Conservation (phyloP, 2,113 vertebrate species). For the Anarrhichthys ocellatus region DNA sequence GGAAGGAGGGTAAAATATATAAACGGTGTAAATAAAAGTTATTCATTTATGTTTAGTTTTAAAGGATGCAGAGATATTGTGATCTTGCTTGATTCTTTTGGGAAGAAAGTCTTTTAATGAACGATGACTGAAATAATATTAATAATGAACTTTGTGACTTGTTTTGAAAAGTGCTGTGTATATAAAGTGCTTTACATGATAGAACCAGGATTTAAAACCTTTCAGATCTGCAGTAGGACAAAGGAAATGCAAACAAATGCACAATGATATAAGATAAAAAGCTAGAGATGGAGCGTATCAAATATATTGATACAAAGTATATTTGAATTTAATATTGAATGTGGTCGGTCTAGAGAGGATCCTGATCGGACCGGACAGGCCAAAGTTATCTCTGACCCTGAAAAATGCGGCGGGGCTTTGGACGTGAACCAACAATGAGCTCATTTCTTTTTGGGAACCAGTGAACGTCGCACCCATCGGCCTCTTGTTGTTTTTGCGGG, state of each 20-base stretch:
- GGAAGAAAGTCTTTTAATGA: too few relatives aligned
- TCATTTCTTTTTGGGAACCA: constrained; percentile 75
- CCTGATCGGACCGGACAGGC: constrained; percentile 76
- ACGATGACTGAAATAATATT: too few relatives aligned
- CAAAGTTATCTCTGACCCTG: constrained; percentile 78
- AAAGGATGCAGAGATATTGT: too few relatives aligned
- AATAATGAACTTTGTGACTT: neutral
- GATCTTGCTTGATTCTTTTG: too few relatives aligned
- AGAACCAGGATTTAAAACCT: neutral
- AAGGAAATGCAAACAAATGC: neutral
- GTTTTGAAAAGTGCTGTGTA: too few relatives aligned
- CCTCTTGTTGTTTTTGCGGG: constrained; percentile 69
- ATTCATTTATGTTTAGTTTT: too few relatives aligned
- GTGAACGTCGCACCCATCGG: constrained; percentile 58
- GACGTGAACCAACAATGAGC: constrained; percentile 80
- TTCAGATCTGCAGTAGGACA: neutral
- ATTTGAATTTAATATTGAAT: too few relatives aligned
- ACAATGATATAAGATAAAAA: neutral
- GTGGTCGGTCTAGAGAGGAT: constrained; percentile 35
- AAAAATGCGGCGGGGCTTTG: constrained; percentile 79
- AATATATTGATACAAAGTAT: too few relatives aligned
- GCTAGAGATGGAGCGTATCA: neutral
- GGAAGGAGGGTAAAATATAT: too few relatives aligned
- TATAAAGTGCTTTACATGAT: neutral
- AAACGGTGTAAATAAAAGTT: too few relatives aligned